Percentiles rank a stretch among this genome's conserved stretches.
These are phyloP conservation scores for Triplophysa dalaica DNA, from an alignment of 2,113 vertebrate species.

Conservation along the genomic window DNA sequence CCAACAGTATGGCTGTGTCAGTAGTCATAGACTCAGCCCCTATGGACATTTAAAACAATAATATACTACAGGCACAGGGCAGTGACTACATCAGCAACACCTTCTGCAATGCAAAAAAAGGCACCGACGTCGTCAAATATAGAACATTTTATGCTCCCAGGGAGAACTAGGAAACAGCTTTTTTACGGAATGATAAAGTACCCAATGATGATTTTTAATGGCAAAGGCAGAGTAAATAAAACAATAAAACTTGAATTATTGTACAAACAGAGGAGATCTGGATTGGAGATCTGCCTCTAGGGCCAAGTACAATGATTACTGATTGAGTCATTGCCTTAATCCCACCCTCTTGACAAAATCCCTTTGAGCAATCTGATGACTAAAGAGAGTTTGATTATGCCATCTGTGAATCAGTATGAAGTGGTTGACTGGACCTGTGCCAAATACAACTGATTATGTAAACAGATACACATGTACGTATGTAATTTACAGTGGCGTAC, in stretches of 20 bases:
- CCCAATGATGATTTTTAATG: conserved; percentile 63
- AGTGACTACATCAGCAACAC: conserved; percentile 28
- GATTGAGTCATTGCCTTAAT: conserved; percentile 30
- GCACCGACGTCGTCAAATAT: conserved; percentile 62
- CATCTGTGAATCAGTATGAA: conserved; percentile 23
- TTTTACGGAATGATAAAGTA: conserved; percentile 64
- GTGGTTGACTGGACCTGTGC: neutral
- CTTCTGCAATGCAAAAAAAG: neutral
- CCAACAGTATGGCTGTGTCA: neutral
- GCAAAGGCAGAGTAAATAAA: conserved; percentile 18
- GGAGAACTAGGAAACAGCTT: conserved; percentile 34
- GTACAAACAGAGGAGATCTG: conserved; percentile 11
- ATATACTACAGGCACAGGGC: conserved; percentile 56
- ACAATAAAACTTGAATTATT: conserved; percentile 1
- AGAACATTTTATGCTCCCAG: conserved; percentile 48
- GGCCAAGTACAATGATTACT: conserved; percentile 50
- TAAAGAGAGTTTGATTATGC: conserved; percentile 12
- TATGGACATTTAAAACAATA: conserved; percentile 28
- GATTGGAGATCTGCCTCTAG: conserved; percentile 23
- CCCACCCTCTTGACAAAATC: conserved; percentile 9
- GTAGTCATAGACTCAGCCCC: conserved; percentile 12
- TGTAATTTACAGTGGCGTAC: neutral
- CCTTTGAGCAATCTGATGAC: conserved; percentile 13
- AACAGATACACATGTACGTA: conserved; percentile 4
- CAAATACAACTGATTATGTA: conserved; percentile 15